These are phyloP conservation scores for Lithodes maja DNA, from an alignment of 2,888 invertebrate genomes.

Conservation along the genomic window DNA sequence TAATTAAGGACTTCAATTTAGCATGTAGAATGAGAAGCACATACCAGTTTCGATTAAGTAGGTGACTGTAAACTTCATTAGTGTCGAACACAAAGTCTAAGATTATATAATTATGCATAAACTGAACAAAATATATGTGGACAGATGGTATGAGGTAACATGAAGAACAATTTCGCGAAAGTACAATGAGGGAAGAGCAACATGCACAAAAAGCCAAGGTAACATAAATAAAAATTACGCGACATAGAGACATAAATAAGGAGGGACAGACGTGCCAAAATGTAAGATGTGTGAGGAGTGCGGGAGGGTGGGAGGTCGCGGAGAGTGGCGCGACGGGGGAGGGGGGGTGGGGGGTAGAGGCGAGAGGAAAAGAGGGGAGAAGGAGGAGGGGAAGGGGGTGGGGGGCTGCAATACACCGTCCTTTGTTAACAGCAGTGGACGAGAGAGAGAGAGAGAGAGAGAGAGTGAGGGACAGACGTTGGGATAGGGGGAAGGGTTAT, in stretches of 20 bases:
- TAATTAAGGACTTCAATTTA: too few relatives aligned
- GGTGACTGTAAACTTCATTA: too few relatives aligned
- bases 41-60: too few relatives aligned
- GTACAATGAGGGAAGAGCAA: not conserved
- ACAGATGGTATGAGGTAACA: too few relatives aligned
- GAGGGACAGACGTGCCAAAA: not conserved
- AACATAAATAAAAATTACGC: not conserved
- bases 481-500: not conserved
- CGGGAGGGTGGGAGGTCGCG: not conserved
- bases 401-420: not conserved
- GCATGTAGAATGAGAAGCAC: too few relatives aligned
- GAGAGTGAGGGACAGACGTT: conserved; percentile 3
- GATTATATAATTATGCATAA: too few relatives aligned
- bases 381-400: conserved; percentile 47
- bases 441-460: conserved; percentile 54
- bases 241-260: not conserved
- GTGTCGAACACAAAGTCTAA: too few relatives aligned
- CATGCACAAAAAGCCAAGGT: not conserved
- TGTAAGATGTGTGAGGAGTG: conserved; percentile 16
- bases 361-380: not conserved
- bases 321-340: not conserved
- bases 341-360: not conserved
- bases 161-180: not conserved
- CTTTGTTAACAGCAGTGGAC: not conserved
- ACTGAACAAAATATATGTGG: too few relatives aligned